phyloP scores from a whole-genome alignment of 2,113 vertebrate species.

The Globicephala melas region DNA sequence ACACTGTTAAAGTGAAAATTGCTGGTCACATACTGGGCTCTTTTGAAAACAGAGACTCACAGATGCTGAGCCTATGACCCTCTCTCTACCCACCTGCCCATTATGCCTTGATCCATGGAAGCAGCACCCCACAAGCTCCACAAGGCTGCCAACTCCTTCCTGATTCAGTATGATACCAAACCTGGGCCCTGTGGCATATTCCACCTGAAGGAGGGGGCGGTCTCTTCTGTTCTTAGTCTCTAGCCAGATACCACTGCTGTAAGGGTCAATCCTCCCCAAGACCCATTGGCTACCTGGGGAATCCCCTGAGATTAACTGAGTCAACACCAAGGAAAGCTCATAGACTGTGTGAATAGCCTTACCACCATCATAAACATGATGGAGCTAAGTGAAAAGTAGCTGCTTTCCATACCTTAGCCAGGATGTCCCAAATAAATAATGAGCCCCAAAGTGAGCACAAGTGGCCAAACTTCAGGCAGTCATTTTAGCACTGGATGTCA shows the following conservation, averaged over 20 bases:
- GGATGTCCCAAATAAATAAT: not conserved
- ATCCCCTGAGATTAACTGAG: not conserved
- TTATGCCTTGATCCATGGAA: not conserved
- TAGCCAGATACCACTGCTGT: not conserved
- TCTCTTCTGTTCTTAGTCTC: not conserved
- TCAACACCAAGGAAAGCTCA: not conserved
- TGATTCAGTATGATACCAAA: not conserved
- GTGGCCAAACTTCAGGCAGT: not conserved
- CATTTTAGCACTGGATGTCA: not conserved
- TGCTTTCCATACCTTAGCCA: not conserved
- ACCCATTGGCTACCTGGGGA: not conserved
- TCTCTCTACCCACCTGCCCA: not conserved
- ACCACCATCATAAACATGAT: not conserved
- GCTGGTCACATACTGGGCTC: not conserved
- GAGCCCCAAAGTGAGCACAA: not conserved
- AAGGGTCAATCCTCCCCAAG: not conserved
- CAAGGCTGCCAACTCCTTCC: not conserved
- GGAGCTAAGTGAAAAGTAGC: not conserved
- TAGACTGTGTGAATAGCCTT: not conserved
- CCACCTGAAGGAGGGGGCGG: rapidly evolving
- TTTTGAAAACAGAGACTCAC: not conserved
- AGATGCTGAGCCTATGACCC: not conserved
- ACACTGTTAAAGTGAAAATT: not conserved
- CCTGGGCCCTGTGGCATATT: not conserved
- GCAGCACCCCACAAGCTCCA: not conserved